Evolutionary conservation across 2,888 invertebrate genomes (phyloP).

Genomic region (Ectemnius cavifrons): DNA sequence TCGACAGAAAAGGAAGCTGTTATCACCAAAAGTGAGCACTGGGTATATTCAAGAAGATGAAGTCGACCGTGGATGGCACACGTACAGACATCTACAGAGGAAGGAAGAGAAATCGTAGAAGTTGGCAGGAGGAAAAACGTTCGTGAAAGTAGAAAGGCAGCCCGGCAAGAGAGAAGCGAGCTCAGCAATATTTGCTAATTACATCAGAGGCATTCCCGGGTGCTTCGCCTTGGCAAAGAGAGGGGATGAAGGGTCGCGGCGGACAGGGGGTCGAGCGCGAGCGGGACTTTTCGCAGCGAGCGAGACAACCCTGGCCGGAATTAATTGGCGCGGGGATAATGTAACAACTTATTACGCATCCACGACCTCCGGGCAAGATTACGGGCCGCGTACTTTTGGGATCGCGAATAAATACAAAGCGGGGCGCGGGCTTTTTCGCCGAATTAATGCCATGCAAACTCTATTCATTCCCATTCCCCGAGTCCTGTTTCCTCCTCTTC

Average conservation of each 20-base stretch:
- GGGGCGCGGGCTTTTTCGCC: constrained; percentile 9
- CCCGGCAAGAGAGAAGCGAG: neutral
- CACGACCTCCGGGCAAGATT: constrained; percentile 12
- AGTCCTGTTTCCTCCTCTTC: constrained; percentile 17
- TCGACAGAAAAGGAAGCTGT: constrained; percentile 17
- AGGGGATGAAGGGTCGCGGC: neutral
- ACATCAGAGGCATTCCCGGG: neutral
- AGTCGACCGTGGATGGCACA: constrained; percentile 9
- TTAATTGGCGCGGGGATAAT: constrained; percentile 3
- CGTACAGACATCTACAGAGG: neutral
- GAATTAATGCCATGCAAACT: constrained; percentile 44
- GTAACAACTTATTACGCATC: constrained; percentile 8
- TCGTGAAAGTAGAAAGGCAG: neutral
- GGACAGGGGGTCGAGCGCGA: too few species aligned
- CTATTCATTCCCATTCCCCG: constrained; percentile 28
- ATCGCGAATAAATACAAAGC: constrained; percentile 22
- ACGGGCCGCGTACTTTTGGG: constrained; percentile 11
- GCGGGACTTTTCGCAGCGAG: neutral
- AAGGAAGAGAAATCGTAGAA: neutral
- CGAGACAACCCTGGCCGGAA: neutral
- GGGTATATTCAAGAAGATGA: neutral
- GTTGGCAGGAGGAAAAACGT: neutral
- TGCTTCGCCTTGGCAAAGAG: neutral
- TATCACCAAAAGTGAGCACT: constrained; percentile 12
- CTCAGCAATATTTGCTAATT: constrained; percentile 3